These are phyloP conservation scores for Galerucella calmariensis DNA, from an alignment of 2,888 invertebrate species.

Conservation along the genomic window DNA sequence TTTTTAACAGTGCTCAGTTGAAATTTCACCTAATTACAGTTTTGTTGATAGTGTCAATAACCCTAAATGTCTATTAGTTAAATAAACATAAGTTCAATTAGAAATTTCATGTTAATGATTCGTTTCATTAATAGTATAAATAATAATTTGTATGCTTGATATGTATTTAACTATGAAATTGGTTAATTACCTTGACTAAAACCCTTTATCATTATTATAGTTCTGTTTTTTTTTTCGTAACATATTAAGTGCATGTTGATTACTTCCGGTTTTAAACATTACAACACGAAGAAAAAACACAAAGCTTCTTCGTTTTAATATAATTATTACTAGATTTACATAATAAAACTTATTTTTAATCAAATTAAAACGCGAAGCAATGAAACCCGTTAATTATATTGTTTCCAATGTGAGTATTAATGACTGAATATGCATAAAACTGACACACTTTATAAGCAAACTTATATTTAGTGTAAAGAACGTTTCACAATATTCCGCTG, in stretches of 20 bases:
- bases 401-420: neutral
- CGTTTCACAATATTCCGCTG: too few relatives aligned
- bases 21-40: too few relatives aligned
- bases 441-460: too few relatives aligned
- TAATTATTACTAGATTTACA: neutral
- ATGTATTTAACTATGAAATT: conserved; percentile 29
- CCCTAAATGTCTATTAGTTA: neutral
- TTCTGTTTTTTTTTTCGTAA: neutral
- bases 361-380: neutral
- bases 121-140: conserved; percentile 21
- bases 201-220: neutral
- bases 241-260: neutral
- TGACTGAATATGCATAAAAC: neutral
- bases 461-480: too few relatives aligned
- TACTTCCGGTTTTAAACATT: neutral
- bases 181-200: conserved; percentile 20
- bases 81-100: neutral
- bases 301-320: too few relatives aligned
- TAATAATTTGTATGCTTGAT: conserved; percentile 23
- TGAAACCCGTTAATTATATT: neutral
- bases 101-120: conserved; percentile 28
- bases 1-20: too few relatives aligned
- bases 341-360: neutral
- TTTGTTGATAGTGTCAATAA: neutral
- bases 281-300: neutral